phyloP scores from a whole-genome alignment of 2,797 vertebrate species.

The Eurystomus glaucurus region DNA sequence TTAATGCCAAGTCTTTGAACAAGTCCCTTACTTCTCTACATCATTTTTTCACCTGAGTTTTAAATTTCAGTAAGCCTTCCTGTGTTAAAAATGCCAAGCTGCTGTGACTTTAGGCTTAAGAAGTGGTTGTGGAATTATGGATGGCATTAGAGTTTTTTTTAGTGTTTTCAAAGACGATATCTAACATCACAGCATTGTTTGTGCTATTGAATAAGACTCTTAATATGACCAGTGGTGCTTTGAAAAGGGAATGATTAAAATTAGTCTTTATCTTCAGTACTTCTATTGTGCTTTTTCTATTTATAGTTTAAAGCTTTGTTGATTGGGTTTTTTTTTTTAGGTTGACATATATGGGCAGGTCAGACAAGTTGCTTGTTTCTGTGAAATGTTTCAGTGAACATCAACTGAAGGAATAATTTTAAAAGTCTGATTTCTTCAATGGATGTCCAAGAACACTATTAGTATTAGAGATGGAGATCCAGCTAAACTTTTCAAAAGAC shows the following conservation, averaged over 20 bases:
- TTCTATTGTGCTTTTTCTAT: constrained; percentile 9
- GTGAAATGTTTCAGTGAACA: neutral
- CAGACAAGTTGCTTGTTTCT: neutral
- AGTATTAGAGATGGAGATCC: neutral
- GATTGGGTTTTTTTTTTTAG: neutral
- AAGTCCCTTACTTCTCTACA: neutral
- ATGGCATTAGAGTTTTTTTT: neutral
- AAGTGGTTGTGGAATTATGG: neutral
- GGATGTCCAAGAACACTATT: neutral
- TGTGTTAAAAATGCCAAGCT: neutral
- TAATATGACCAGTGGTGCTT: neutral
- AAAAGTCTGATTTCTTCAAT: neutral
- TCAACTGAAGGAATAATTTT: neutral
- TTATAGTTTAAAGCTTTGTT: neutral
- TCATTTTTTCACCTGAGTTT: neutral
- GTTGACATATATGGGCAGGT: neutral
- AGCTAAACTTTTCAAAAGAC: neutral
- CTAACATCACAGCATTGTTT: neutral
- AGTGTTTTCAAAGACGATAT: neutral
- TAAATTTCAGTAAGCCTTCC: neutral
- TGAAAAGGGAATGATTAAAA: neutral
- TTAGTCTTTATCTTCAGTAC: constrained; percentile 28
- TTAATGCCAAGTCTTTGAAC: neutral
- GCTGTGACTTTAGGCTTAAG: neutral
- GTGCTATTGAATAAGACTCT: neutral